phyloP scores from a whole-genome alignment of 2,797 vertebrate species.

The Myioborus melanocephalus region DNA sequence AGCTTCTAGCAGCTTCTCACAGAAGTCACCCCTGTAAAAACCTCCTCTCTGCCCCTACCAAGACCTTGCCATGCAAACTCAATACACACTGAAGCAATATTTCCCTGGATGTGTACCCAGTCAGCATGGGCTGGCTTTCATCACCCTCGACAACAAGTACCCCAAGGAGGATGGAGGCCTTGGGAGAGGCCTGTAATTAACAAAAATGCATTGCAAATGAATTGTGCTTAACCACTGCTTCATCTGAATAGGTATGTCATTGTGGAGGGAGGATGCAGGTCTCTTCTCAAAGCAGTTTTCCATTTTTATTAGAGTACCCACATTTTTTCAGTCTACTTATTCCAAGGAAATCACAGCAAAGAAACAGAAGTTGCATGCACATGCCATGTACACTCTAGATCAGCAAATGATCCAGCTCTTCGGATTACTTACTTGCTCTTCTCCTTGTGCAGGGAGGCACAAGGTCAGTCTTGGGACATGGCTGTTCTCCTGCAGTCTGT shows the following conservation, averaged over 20 bases:
- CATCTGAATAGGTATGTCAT: background rate
- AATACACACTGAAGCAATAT: background rate
- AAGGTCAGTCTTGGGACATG: fast-evolving
- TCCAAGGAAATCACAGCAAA: background rate
- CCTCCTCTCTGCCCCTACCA: background rate
- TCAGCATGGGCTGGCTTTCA: background rate
- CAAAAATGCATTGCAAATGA: background rate
- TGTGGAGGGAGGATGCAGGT: background rate
- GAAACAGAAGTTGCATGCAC: background rate
- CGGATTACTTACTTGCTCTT: background rate
- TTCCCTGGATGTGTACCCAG: background rate
- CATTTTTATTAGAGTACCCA: background rate
- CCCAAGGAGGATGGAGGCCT: background rate
- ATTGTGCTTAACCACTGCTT: background rate
- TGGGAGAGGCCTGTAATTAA: background rate
- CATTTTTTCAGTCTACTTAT: background rate
- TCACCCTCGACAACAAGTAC: background rate
- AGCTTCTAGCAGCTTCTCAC: background rate
- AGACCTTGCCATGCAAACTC: background rate
- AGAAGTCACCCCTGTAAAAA: background rate
- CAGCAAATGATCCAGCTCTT: background rate
- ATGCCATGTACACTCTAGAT: background rate
- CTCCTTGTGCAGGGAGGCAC: background rate
- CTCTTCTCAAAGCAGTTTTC: background rate
- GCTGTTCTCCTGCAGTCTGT: background rate